Evolutionary conservation across 2,113 vertebrate species (phyloP), one percentile per base, ranked within the genome.

Genomic region (Glareola pratincola): DNA sequence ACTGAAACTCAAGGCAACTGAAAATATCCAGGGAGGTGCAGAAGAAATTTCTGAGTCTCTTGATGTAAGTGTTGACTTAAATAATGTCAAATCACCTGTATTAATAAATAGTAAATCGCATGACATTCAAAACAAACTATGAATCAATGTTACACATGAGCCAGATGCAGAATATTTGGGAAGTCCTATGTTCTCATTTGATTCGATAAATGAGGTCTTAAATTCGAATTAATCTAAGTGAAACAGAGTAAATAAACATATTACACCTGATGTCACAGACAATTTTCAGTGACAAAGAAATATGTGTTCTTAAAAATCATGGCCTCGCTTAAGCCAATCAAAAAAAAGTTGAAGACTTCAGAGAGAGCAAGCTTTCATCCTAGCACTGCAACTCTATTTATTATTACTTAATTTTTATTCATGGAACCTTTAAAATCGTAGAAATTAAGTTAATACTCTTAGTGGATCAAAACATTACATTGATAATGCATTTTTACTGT

Each of bases 21-120:
- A 99, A 78, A 99, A 98, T 95, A 75, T 99, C 69, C 98, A 99
- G 63, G 99, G 98, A 74, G 98, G 98, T 84, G 91, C 98, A 24
- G 99, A 99, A 90, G 98, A 99, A 95, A 98, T 99, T 88, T 98
- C 98, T 56, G 98, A 99, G 81, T 98, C 98, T 34, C 90, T 99
- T 69, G 97, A 98, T 96, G 99, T 99, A 98, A 99, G 99, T 98
- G 57, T 6, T 86, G 12, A 51, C 18, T 71, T 92, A 59, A 69
- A 50, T 79, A 64, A 72, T 64, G 43, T 16, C 3, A 41, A 53
- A 23, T 64, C 13, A 36, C 14, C 8, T 36, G 4, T 75, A 32
- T 8, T 41, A 22, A 47, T 68, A 59, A 71, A 77, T 8, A 56
- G 8, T 76, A 77, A 90, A 62, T 83, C 23, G 21, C 7, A 51